Percentiles rank a stretch among this genome's conserved stretches.
Conservation (phyloP, 2,113 vertebrate genomes). For the Heterochromis multidens region DNA sequence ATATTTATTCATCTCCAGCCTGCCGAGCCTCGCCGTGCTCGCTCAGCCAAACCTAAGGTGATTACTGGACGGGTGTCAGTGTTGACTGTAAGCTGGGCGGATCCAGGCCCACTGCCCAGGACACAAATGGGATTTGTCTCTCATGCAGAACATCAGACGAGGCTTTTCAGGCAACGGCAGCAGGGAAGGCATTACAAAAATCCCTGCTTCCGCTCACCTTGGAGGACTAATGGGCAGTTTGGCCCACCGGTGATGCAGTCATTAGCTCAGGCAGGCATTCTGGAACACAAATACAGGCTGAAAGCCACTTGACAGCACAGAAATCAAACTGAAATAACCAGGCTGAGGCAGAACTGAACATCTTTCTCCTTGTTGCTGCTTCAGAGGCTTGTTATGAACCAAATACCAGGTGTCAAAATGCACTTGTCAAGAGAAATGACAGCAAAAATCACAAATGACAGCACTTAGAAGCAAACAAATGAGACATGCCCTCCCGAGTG, state of each 20-base stretch:
- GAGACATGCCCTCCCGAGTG: background rate
- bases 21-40: background rate
- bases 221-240: slow-evolving; percentile 16
- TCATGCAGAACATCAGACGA: background rate
- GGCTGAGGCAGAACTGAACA: background rate
- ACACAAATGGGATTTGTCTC: background rate
- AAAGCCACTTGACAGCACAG: background rate
- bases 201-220: slow-evolving; percentile 5
- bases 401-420: background rate
- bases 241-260: background rate
- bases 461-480: background rate
- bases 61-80: slow-evolving; percentile 19
- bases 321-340: background rate
- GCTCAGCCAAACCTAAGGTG: slow-evolving; percentile 47
- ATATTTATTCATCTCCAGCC: slow-evolving; percentile 29
- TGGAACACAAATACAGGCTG: background rate
- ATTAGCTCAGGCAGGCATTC: background rate
- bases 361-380: background rate
- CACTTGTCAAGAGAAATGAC: background rate
- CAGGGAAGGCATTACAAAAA: background rate
- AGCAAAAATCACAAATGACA: background rate
- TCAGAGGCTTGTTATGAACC: background rate
- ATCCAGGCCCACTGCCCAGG: background rate
- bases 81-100: background rate
- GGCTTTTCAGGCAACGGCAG: background rate